Conservation (phyloP, 2,888 invertebrate species). For the Acrobasis consociella region DNA sequence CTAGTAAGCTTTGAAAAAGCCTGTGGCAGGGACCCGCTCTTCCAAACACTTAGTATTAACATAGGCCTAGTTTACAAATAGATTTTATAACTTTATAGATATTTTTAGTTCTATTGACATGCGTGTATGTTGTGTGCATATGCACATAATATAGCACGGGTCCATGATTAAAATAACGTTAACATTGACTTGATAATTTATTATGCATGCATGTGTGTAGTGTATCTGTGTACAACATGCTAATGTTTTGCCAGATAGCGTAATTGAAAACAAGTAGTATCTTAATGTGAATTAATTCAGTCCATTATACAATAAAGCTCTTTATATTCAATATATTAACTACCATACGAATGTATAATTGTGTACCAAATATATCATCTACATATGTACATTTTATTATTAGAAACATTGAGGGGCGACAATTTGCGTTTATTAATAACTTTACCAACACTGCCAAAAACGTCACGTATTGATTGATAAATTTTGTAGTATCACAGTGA, state of each 20-base stretch:
- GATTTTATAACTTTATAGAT: too few species aligned
- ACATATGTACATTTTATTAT: conserved; percentile 12
- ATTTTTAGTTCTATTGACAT: too few species aligned
- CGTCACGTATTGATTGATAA: conserved; percentile 32
- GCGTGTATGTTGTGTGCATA: too few species aligned
- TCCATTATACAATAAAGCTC: conserved; percentile 19
- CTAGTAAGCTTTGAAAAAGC: too few species aligned
- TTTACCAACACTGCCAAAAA: conserved; percentile 35
- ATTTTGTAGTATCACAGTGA: conserved; percentile 26
- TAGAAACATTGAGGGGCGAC: conserved; percentile 27
- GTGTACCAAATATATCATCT: not conserved
- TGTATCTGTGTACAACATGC: conserved; percentile 2
- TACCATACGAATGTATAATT: conserved; percentile 17
- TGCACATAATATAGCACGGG: too few species aligned
- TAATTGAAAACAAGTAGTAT: conserved; percentile 7
- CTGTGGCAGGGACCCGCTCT: too few species aligned
- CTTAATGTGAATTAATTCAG: conserved; percentile 18
- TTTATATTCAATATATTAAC: conserved; percentile 19
- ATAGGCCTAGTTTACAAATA: too few species aligned
- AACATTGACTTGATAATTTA: not conserved
- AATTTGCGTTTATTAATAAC: conserved; percentile 24
- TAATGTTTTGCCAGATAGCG: conserved; percentile 3
- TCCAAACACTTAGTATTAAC: too few species aligned
- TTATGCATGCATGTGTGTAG: conserved; percentile 11
- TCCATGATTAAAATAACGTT: not conserved